Evolutionary conservation across 2,113 vertebrate species (phyloP), one percentile per base, ranked within the genome.

Genomic region (Brachypodius melanocephalos): DNA sequence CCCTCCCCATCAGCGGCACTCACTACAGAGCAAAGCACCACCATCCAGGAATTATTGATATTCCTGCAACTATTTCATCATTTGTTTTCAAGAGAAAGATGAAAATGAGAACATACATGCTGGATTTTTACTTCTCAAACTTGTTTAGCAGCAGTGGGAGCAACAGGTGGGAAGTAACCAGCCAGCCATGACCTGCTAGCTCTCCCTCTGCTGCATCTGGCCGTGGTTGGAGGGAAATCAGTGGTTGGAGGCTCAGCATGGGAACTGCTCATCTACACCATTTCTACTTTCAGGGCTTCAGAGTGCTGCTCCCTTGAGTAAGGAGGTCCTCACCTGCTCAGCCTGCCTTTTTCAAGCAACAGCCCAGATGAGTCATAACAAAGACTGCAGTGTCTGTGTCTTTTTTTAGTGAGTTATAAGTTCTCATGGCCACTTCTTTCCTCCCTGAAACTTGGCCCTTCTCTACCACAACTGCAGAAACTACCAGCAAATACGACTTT

Each of bases 351-450:
- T 84, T 73, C 88, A 80, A 78, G 22, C 29, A 92, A 51, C 78
- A 88, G 85, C 67, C 78, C 63, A 73, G 75, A 90, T 96, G 95
- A 97, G 75, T 96, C 96, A 96, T 69, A 90, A 63, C 71, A 95
- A 90, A 93, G 91, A 95, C 48, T 85, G 74, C 85, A 77, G 54
- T 59, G 67, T 42, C 55, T 88, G 26, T 65, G 67, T 80, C 90
- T 95, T 91, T 91, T 91, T 94, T 94, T 85, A 96, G 93, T 34
- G 51, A 83, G 75, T 83, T 96, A 42, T 8, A 91, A 96, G 71
- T 95, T 94, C 90, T 93, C 78, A 74, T 69, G 57, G 90, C 46
- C 51, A 42, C 63, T 66, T 55, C 73, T 91, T 93, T 85, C 78
- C 46, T 83, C 59, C 59, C 67, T 79, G 93, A 96, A 96, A 88